Evolutionary conservation across 2,888 invertebrate genomes (phyloP).

Genomic region (Venusia cambrica): DNA sequence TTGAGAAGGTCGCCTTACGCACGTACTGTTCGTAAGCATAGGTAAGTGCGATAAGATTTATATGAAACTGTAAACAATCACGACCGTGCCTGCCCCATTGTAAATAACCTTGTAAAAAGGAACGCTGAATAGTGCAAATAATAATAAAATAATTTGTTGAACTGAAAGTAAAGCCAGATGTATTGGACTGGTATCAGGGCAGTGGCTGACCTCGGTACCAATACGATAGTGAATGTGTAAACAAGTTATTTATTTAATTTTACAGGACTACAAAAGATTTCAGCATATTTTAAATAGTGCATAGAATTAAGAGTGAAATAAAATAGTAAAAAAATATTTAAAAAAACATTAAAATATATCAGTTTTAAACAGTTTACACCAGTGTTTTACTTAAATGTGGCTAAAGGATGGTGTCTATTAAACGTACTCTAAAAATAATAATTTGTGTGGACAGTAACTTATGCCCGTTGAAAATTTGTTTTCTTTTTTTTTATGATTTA

Average conservation of each 20-base stretch:
- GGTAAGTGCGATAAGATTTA: slow-evolving; percentile 48
- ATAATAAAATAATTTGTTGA: slow-evolving; percentile 34
- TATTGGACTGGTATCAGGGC: slow-evolving; percentile 37
- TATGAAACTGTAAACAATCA: slow-evolving; percentile 46
- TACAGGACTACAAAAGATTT: slow-evolving; percentile 27
- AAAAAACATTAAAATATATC: too few relatives aligned
- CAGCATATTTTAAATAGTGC: too few relatives aligned
- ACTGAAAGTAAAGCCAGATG: slow-evolving; percentile 45
- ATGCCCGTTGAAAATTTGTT: too few relatives aligned
- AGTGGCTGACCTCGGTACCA: slow-evolving; percentile 43
- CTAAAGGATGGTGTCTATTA: too few relatives aligned
- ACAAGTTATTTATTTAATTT: slow-evolving; percentile 33
- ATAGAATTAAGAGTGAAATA: too few relatives aligned
- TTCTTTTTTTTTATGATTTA: too few relatives aligned
- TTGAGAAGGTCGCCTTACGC: slow-evolving; percentile 46
- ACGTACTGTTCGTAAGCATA: slow-evolving; percentile 33
- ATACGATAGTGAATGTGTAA: slow-evolving; percentile 39
- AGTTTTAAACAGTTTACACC: too few relatives aligned
- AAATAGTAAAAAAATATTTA: too few relatives aligned
- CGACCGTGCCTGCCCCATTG: slow-evolving; percentile 40
- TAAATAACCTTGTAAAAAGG: slow-evolving; percentile 41
- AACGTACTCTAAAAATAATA: too few relatives aligned
- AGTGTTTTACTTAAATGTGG: too few relatives aligned
- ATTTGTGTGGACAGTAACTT: too few relatives aligned
- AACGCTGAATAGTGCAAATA: slow-evolving; percentile 32